These are phyloP conservation scores for Otocyon megalotis DNA, from an alignment of 2,113 vertebrate species.

Conservation along the genomic window DNA sequence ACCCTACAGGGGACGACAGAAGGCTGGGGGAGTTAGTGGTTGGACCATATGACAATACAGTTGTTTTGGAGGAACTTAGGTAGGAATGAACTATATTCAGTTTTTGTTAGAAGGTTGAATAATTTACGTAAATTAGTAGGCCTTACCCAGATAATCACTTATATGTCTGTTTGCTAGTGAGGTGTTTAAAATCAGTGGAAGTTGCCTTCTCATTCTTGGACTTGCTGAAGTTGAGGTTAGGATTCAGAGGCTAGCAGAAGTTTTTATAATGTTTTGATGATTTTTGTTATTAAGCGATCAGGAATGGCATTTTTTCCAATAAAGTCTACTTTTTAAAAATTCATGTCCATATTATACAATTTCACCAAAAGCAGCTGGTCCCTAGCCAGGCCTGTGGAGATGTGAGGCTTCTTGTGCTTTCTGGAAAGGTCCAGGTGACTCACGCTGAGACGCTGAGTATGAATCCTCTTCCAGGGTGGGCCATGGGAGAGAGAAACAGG, in stretches of 20 bases:
- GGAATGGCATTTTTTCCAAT: neutral
- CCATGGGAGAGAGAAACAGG: neutral
- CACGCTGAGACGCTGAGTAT: neutral
- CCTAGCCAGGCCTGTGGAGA: neutral
- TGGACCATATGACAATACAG: conserved; percentile 96
- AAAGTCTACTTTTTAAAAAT: neutral
- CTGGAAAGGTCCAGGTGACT: conserved; percentile 45
- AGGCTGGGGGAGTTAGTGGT: conserved; percentile 92
- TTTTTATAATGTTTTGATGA: conserved; percentile 4
- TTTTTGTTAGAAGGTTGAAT: neutral
- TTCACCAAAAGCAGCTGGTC: neutral
- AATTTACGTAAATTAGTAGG: neutral
- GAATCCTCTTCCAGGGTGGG: neutral
- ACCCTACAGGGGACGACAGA: conserved; percentile 90
- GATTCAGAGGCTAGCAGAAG: neutral
- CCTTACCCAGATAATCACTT: neutral
- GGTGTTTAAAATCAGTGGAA: neutral
- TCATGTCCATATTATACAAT: neutral
- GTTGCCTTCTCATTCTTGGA: conserved; percentile 26
- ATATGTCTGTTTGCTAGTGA: neutral
- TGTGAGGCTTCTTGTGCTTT: neutral
- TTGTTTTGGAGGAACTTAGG: conserved; percentile 98
- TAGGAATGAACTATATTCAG: conserved; percentile 79
- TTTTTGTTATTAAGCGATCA: conserved; percentile 37
- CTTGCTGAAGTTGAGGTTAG: neutral